These are phyloP conservation scores for Cryptoblepharus egeriae DNA, from an alignment of 2,797 vertebrate genomes.

Conservation along the genomic window DNA sequence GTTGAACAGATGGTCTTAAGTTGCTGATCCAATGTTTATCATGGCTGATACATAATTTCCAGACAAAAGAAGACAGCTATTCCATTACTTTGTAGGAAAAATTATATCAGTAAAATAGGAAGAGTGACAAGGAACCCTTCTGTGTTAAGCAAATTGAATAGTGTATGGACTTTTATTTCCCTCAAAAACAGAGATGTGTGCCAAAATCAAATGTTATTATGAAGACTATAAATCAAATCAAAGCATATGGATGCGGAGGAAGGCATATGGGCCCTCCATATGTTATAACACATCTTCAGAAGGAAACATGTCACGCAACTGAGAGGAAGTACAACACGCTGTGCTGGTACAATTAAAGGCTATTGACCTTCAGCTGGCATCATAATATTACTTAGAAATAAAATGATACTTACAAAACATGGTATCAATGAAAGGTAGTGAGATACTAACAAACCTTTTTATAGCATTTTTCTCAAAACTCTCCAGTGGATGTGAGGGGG, in stretches of 20 bases:
- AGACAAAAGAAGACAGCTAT: conserved; percentile 30
- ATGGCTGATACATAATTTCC: neutral
- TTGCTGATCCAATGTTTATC: neutral
- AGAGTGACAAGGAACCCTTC: neutral
- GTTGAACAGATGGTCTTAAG: neutral
- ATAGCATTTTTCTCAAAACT: neutral
- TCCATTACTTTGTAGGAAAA: neutral
- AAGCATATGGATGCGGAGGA: conserved; percentile 68
- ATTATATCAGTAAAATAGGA: conserved; percentile 1
- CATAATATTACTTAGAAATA: conserved; percentile 29
- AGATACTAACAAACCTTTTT: conserved; percentile 31
- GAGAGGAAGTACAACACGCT: conserved; percentile 51
- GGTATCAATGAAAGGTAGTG: conserved; percentile 18
- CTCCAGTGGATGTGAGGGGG: conserved; percentile 22
- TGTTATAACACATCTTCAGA: conserved; percentile 69
- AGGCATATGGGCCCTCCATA: conserved; percentile 72
- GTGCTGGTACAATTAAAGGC: conserved; percentile 53
- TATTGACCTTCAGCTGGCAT: conserved; percentile 30
- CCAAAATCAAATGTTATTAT: conserved; percentile 68
- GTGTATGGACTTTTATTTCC: conserved; percentile 40
- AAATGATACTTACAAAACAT: conserved; percentile 37
- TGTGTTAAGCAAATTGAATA: conserved; percentile 27
- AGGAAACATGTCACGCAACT: conserved; percentile 51
- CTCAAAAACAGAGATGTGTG: conserved; percentile 49
- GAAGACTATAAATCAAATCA: conserved; percentile 61